phyloP scores from a whole-genome alignment of 2,113 vertebrate genomes.

The Seriola aureovittata region DNA sequence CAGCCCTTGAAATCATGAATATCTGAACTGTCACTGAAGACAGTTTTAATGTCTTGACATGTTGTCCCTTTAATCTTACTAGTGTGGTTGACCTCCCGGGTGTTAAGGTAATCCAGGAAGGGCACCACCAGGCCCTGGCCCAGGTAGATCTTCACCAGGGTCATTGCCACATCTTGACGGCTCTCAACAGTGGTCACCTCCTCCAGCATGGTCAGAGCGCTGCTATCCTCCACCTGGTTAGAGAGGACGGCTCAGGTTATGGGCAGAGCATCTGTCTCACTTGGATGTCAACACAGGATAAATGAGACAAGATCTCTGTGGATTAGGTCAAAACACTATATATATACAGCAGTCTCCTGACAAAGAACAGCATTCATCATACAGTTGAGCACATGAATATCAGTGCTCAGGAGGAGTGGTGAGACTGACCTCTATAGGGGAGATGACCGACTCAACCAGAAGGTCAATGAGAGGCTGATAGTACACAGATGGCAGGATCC shows the following conservation, averaged over 20 bases:
- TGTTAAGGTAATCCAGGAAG: constrained; percentile 91
- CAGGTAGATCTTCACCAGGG: constrained; percentile 92
- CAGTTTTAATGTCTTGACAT: not conserved
- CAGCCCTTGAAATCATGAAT: not conserved
- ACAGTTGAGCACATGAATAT: constrained; percentile 27
- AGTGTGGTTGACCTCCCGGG: constrained; percentile 89
- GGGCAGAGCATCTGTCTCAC: not conserved
- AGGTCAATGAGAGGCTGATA: constrained; percentile 90
- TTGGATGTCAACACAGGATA: not conserved
- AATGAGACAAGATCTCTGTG: not conserved
- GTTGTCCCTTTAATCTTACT: constrained; percentile 80
- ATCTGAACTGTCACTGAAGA: not conserved
- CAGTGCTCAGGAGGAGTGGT: constrained; percentile 16
- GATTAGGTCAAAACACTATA: not conserved
- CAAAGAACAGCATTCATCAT: not conserved
- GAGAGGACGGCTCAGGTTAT: not conserved
- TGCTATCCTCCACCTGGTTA: constrained; percentile 81
- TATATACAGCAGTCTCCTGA: constrained; percentile 12
- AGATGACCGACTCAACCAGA: constrained; percentile 88
- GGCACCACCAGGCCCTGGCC: constrained; percentile 89
- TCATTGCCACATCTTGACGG: constrained; percentile 91
- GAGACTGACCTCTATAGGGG: constrained; percentile 74
- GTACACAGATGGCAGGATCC: constrained; percentile 84
- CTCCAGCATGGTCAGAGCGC: constrained; percentile 89
- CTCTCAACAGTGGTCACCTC: constrained; percentile 90